Percentiles rank a stretch among this genome's conserved stretches.
Evolutionary conservation across 2,113 vertebrate species (phyloP).

Genomic region (Takifugu bimaculatus): DNA sequence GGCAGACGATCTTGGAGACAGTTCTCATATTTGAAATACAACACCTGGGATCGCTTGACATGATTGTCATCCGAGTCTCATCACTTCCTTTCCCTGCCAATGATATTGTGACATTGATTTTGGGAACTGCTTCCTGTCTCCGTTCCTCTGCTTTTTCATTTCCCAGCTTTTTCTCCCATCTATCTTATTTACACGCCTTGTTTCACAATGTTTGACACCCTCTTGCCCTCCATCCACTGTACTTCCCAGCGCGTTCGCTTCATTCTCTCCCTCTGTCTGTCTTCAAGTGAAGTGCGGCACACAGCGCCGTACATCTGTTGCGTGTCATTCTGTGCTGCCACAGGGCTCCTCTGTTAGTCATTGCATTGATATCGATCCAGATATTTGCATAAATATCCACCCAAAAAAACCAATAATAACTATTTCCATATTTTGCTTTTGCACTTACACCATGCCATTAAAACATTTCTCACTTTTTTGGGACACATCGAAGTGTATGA

Average conservation of each 20-base stretch:
- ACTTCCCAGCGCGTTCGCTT: constrained; percentile 34
- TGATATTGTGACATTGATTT: constrained; percentile 15
- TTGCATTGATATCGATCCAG: neutral
- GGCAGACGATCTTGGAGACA: constrained; percentile 42
- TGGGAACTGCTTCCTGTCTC: neutral
- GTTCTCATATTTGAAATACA: constrained; percentile 40
- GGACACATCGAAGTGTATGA: neutral
- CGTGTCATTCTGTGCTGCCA: constrained; percentile 51
- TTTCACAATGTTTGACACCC: constrained; percentile 36
- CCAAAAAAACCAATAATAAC: neutral
- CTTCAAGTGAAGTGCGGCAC: constrained; percentile 52
- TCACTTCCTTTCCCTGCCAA: constrained; percentile 20
- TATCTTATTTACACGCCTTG: constrained; percentile 18
- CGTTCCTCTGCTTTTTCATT: neutral
- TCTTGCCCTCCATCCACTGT: constrained; percentile 46
- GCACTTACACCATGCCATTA: neutral
- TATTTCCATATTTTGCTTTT: constrained; percentile 1
- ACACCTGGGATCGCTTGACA: constrained; percentile 28
- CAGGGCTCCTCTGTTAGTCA: no score
- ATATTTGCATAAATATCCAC: neutral
- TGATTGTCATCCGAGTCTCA: constrained; percentile 37
- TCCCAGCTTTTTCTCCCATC: constrained; percentile 14
- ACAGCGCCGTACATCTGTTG: constrained; percentile 68
- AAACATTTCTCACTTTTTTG: neutral
- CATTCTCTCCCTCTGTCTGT: constrained; percentile 52